phyloP scores from a whole-genome alignment of 2,888 invertebrate genomes.

The Aplocera efformata region DNA sequence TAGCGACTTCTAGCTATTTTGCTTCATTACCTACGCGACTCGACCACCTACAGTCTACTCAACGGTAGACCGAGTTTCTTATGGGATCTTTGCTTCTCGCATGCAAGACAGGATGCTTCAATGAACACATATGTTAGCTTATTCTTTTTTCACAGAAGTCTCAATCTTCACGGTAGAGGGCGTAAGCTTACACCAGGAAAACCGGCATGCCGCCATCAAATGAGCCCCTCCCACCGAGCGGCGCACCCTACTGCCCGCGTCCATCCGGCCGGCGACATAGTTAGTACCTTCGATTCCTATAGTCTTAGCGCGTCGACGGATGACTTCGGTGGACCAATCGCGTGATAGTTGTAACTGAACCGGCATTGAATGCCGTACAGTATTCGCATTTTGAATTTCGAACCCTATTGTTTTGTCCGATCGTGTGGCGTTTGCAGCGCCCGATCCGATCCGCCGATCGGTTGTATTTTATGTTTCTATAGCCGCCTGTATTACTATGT shows the following conservation, averaged over 20 bases:
- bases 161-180: constrained; percentile 98
- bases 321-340: constrained; percentile 64
- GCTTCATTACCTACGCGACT: too few species aligned
- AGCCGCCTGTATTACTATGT: too few species aligned
- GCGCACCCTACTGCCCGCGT: too few species aligned
- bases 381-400: constrained; percentile 34
- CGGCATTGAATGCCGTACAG: constrained; percentile 60
- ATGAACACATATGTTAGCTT: background rate
- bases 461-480: constrained; percentile 24
- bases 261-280: constrained; percentile 33
- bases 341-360: constrained; percentile 55
- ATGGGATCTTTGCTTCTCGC: too few species aligned
- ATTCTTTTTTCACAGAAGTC: constrained; percentile 85
- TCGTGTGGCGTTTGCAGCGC: constrained; percentile 12
- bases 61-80: too few species aligned
- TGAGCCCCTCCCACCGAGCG: constrained; percentile 40
- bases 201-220: constrained; percentile 80
- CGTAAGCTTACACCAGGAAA: constrained; percentile 91
- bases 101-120: too few species aligned
- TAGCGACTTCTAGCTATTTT: too few species aligned
- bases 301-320: constrained; percentile 51
- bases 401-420: constrained; percentile 21
- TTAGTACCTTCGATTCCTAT: constrained; percentile 66
- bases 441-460: constrained; percentile 6
- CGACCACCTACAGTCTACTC: too few species aligned